Evolutionary conservation across 2,113 vertebrate species (phyloP), one percentile per base, ranked within the genome.

Genomic region (Saccopteryx bilineata): DNA sequence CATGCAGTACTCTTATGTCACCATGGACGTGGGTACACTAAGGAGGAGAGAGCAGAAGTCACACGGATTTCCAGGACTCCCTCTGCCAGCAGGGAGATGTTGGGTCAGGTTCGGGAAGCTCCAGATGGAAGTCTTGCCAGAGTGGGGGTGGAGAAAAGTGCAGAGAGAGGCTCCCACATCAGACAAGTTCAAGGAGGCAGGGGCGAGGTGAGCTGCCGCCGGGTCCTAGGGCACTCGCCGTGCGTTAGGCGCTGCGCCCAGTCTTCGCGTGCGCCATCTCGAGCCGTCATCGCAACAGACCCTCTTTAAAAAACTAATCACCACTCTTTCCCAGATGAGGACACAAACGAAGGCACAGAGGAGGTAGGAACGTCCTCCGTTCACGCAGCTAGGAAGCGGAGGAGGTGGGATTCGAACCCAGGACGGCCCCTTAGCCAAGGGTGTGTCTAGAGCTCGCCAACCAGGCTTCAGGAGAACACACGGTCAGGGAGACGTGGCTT

Each of bases 21-120:
- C 96, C 97, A 97, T 69, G 92, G 96, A 93, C 84, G 68, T 1
- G 31, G 79, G 58, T 87, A 95, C 88, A 93, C 91, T 54, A 91
- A 93, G 88, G 69, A 96, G 87, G 95, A 72, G 84, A 94, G 87
- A 76, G 83, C 66, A 60, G 93, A 89, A 93, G 76, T 91, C 95
- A 79, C 83, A 95, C 94, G 92, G 96, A 93, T 92, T 96, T 96
- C 66, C 14, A 17, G 19, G 31, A 66, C 33, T 54, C 33, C 66
- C 74, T 86, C 58, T 56, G 75, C 50, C 9, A 72, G n/a, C 54
- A 65, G 56, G n/a, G 31, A 85, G 31, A 78, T 78, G n/a, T n/a
- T n/a, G 56, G n/a, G 63, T 31, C 60, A 65, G 39, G 74, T 96
- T 82, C 78, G 91, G 52, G 89, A 87, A 90, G 28, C 28, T 48